Percentiles rank a stretch among this genome's conserved stretches.
Conservation (phyloP, 2,113 vertebrate genomes). For the Pygoscelis antarcticus region DNA sequence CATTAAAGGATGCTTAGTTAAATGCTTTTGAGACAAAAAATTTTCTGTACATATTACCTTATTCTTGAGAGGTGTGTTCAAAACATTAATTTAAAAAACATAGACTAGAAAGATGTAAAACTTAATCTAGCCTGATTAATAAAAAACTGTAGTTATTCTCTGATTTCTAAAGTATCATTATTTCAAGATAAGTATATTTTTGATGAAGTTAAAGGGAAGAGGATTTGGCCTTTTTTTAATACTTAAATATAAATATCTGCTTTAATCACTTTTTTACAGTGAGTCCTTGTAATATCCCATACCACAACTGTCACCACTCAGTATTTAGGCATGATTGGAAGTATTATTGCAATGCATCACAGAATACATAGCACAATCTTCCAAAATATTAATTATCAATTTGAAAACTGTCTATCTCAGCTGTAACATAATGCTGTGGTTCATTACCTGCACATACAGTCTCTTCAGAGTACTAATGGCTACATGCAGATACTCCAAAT, state of each 20-base stretch:
- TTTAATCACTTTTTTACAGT: background rate
- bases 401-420: slow-evolving; percentile 42
- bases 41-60: background rate
- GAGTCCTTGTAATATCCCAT: background rate
- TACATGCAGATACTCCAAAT: slow-evolving; percentile 68
- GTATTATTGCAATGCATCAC: background rate
- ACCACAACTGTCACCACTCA: background rate
- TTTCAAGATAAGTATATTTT: background rate
- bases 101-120: background rate
- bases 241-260: background rate
- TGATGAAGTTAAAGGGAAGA: background rate
- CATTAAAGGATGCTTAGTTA: background rate
- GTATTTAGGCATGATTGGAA: background rate
- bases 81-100: background rate
- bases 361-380: slow-evolving; percentile 18
- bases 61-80: background rate
- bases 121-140: background rate
- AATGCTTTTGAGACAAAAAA: background rate
- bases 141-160: background rate
- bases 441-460: slow-evolving; percentile 65
- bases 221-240: background rate
- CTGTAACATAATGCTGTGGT: slow-evolving; percentile 41
- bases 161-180: background rate
- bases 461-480: slow-evolving; percentile 31
- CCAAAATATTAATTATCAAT: slow-evolving; percentile 66